phyloP scores from a whole-genome alignment of 2,113 vertebrate species.

The Sebastes fasciatus region DNA sequence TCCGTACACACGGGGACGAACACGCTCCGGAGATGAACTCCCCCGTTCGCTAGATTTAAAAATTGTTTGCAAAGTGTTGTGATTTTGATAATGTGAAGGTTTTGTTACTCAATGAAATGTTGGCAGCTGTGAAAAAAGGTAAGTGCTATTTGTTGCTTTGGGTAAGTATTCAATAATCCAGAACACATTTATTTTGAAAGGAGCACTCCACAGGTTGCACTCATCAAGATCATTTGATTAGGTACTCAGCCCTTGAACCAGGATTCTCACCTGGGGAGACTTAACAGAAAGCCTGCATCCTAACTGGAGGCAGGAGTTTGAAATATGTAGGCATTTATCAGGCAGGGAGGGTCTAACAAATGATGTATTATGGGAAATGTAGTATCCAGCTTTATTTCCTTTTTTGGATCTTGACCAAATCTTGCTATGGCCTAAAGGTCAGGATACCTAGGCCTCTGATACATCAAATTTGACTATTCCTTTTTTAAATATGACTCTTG shows the following conservation, averaged over 20 bases:
- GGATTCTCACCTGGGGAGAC: neutral
- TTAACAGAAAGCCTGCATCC: neutral
- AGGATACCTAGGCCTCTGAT: neutral
- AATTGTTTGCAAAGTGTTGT: slow-evolving; percentile 51
- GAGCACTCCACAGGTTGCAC: slow-evolving; percentile 19
- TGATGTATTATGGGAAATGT: neutral
- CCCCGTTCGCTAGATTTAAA: slow-evolving; percentile 38
- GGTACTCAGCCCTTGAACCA: neutral
- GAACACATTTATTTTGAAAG: slow-evolving; percentile 24
- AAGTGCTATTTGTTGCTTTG: slow-evolving; percentile 62
- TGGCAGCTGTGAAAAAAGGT: slow-evolving; percentile 72
- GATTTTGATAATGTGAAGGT: slow-evolving; percentile 47
- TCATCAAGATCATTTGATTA: neutral
- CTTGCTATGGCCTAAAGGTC: neutral
- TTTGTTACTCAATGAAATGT: slow-evolving; percentile 53
- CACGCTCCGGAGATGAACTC: slow-evolving; percentile 34
- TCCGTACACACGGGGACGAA: slow-evolving; percentile 30
- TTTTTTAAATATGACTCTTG: neutral
- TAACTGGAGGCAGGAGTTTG: neutral
- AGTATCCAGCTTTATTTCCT: neutral
- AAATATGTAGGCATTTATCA: neutral
- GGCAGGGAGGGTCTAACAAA: neutral
- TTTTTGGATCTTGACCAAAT: neutral
- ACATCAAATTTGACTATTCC: neutral
- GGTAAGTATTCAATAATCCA: slow-evolving; percentile 71